Conservation (phyloP, 2,113 vertebrate genomes). For the Prietella phreatophila region DNA sequence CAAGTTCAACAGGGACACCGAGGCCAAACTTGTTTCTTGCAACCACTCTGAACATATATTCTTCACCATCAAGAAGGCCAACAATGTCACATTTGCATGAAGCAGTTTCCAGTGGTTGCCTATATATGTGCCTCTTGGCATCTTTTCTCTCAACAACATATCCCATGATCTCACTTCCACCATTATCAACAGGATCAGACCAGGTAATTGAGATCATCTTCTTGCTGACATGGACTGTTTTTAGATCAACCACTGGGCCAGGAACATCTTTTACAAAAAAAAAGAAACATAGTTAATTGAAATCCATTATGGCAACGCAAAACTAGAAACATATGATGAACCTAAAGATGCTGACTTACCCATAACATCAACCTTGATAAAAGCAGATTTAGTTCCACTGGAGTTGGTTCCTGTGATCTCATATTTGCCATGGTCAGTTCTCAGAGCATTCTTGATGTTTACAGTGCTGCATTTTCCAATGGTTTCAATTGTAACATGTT, state of each 20-base stretch:
- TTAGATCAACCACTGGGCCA: conserved; percentile 90
- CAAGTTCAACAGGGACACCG: conserved; percentile 86
- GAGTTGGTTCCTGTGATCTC: conserved; percentile 87
- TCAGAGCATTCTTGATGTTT: conserved; percentile 78
- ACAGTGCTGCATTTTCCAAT: conserved; percentile 82
- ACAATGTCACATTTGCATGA: conserved; percentile 95
- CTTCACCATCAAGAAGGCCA: conserved; percentile 90
- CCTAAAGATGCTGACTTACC: conserved; percentile 72
- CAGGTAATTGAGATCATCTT: conserved; percentile 98
- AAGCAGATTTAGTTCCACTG: conserved; percentile 85
- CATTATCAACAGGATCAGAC: conserved; percentile 93
- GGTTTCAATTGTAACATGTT: conserved; percentile 82
- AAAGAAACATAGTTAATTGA: background rate
- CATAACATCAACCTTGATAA: conserved; percentile 85
- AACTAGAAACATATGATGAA: background rate
- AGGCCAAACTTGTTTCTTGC: conserved; percentile 95
- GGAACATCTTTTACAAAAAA: conserved; percentile 81
- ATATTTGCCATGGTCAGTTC: conserved; percentile 92
- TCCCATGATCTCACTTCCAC: conserved; percentile 90
- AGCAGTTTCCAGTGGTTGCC: conserved; percentile 85
- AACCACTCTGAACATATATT: conserved; percentile 90
- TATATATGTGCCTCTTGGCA: conserved; percentile 91
- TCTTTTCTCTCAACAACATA: conserved; percentile 91
- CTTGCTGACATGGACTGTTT: conserved; percentile 93
- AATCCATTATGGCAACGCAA: background rate